Evolutionary conservation across 2,888 invertebrate species (phyloP).

Genomic region (Drosophila vallismaia): DNA sequence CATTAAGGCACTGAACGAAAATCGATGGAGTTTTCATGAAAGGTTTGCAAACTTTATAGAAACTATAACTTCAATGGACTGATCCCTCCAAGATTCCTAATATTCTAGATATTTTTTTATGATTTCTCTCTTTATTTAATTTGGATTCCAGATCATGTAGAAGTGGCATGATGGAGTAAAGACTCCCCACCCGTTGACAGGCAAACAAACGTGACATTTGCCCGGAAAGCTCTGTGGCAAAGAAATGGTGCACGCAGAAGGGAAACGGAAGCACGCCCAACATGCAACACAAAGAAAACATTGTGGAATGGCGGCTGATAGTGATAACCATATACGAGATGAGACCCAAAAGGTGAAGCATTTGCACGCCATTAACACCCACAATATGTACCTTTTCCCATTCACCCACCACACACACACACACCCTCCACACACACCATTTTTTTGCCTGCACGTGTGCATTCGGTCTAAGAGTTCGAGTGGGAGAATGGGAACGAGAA

Average conservation of each 20-base stretch:
- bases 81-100: too few relatives aligned
- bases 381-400: slow-evolving; percentile 4
- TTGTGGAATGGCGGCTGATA: slow-evolving; percentile 24
- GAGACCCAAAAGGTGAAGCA: slow-evolving; percentile 39
- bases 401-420: neutral
- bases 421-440: neutral
- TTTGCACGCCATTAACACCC: slow-evolving; percentile 52
- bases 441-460: slow-evolving; percentile 42
- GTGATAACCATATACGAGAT: slow-evolving; percentile 30
- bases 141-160: slow-evolving; percentile 12
- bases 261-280: slow-evolving; percentile 37
- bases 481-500: slow-evolving; percentile 28
- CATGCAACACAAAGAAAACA: slow-evolving; percentile 28
- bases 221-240: slow-evolving; percentile 30
- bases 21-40: too few relatives aligned
- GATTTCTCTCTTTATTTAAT: neutral
- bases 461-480: slow-evolving; percentile 12
- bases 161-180: slow-evolving; percentile 30
- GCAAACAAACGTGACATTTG: slow-evolving; percentile 45
- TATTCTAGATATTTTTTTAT: too few relatives aligned
- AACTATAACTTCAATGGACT: too few relatives aligned
- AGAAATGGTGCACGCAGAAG: slow-evolving; percentile 4
- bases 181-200: slow-evolving; percentile 26
- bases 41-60: too few relatives aligned
- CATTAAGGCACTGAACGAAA: slow-evolving; percentile 2